Conservation (phyloP, 2,113 vertebrate genomes). For the Sterna hirundo region DNA sequence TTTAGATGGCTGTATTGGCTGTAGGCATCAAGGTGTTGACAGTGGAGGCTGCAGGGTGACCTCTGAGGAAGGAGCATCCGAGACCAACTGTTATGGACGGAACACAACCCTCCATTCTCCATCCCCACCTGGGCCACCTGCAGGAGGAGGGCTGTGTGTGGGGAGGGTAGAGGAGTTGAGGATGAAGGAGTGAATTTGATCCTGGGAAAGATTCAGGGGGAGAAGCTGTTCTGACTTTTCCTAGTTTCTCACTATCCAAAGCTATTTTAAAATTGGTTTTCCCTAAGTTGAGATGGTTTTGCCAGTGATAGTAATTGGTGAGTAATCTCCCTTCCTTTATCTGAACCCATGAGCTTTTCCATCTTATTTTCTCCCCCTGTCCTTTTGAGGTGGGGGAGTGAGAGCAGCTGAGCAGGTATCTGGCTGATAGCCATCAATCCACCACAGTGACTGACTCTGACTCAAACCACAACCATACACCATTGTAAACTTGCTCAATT, state of each 20-base stretch:
- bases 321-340: not conserved
- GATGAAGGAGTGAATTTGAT: not conserved
- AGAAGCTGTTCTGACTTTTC: not conserved
- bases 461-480: not conserved
- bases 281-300: not conserved
- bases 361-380: not conserved
- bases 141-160: fast-evolving
- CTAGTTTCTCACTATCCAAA: not conserved
- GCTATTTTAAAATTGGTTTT: not conserved
- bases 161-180: not conserved
- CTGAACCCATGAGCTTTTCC: not conserved
- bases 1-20: not conserved
- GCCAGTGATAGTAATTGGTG: no score
- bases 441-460: not conserved
- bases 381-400: not conserved
- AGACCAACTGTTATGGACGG: not conserved
- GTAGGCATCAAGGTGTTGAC: not conserved
- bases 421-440: not conserved
- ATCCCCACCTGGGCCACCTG: fast-evolving
- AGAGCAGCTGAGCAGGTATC: not conserved
- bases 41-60: not conserved
- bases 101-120: not conserved
- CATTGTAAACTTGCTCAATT: not conserved
- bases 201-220: not conserved
- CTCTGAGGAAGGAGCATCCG: not conserved